Percentiles rank a stretch among this genome's conserved stretches.
Evolutionary conservation across 2,113 vertebrate species (phyloP).

Genomic region (Pelecanus crispus): DNA sequence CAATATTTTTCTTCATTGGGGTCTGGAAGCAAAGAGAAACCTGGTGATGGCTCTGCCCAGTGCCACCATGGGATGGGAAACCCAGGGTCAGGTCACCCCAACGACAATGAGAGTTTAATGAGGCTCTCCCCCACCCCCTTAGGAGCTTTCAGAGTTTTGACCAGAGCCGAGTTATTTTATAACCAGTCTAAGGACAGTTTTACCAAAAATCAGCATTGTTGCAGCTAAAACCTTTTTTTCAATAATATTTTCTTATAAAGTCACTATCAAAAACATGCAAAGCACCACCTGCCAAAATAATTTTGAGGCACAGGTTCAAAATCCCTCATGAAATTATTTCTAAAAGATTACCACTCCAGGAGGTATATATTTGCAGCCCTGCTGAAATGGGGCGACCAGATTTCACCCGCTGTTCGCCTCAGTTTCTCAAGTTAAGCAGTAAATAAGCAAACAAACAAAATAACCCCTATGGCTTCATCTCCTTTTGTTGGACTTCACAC

Average conservation of each 20-base stretch:
- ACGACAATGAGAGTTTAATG: not conserved
- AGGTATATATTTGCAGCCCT: accelerated
- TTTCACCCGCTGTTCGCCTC: not conserved
- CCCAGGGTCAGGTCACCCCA: not conserved
- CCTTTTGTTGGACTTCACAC: not conserved
- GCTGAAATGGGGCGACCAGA: not conserved
- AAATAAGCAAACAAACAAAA: not conserved
- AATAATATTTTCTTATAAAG: not conserved
- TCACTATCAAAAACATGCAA: not conserved
- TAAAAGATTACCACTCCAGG: not conserved
- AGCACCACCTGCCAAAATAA: not conserved
- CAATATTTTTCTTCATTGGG: not conserved
- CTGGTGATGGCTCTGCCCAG: not conserved
- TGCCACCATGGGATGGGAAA: not conserved
- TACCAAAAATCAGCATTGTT: not conserved
- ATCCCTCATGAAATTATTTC: not conserved
- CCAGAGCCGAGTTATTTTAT: no score
- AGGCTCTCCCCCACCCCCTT: no score
- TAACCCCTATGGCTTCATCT: not conserved
- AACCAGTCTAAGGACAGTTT: not conserved
- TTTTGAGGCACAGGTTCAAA: not conserved
- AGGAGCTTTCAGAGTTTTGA: not conserved
- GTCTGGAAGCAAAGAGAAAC: not conserved
- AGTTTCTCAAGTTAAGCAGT: not conserved
- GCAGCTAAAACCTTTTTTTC: not conserved